Conservation (phyloP, 2,113 vertebrate species). For the Coracopsis vasa region DNA sequence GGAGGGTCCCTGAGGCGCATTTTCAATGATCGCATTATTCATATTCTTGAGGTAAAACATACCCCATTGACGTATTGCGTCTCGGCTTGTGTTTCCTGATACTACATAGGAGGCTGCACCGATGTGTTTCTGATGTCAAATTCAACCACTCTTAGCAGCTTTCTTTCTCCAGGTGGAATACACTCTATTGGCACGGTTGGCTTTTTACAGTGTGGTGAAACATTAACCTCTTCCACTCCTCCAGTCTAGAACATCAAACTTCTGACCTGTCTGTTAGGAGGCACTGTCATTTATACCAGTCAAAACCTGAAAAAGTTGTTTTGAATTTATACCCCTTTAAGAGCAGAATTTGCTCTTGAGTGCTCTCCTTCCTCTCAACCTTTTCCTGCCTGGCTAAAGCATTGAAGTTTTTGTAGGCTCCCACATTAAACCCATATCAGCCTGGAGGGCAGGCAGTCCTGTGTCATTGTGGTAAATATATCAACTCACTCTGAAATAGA, state of each 20-base stretch:
- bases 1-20: background rate
- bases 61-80: background rate
- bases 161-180: slow-evolving; percentile 15
- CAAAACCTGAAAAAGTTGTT: background rate
- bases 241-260: background rate
- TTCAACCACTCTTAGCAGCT: background rate
- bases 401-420: background rate
- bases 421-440: background rate
- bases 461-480: background rate
- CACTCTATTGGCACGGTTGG: slow-evolving; percentile 48
- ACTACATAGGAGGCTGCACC: background rate
- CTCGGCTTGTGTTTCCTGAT: background rate
- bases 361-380: background rate
- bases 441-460: background rate
- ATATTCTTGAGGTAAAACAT: background rate
- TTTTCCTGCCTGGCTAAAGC: background rate
- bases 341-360: background rate
- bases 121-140: background rate
- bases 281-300: background rate
- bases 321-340: background rate
- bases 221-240: slow-evolving; percentile 5
- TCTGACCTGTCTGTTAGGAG: background rate
- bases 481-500: background rate
- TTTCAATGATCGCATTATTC: background rate
- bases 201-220: background rate